Percentiles rank a stretch among this genome's conserved stretches.
Conservation (phyloP, 2,113 vertebrate species). For the Bagarius yarrelli region DNA sequence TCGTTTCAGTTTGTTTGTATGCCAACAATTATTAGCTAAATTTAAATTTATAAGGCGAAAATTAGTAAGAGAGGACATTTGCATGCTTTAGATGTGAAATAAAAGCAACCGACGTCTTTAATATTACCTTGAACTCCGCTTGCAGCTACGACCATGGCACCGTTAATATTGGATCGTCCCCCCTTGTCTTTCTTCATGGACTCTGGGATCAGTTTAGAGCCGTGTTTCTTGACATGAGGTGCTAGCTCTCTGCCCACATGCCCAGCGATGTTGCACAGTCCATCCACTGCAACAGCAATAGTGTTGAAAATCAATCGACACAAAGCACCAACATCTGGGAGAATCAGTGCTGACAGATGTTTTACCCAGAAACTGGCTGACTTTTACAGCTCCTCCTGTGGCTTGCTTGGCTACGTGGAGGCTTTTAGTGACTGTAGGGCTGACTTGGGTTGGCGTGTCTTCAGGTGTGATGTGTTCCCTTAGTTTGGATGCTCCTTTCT, state of each 20-base stretch:
- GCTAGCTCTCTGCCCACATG: conserved; percentile 89
- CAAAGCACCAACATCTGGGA: not conserved
- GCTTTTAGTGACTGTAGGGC: conserved; percentile 83
- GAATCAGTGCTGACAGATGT: not conserved
- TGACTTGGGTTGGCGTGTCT: conserved; percentile 87
- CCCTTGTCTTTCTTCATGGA: conserved; percentile 92
- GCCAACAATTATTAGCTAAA: too few species aligned
- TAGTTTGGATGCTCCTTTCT: conserved; percentile 91
- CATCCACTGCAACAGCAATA: conserved; percentile 78
- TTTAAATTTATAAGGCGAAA: too few species aligned
- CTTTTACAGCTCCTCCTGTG: conserved; percentile 93
- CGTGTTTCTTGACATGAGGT: conserved; percentile 93
- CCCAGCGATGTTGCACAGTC: conserved; percentile 84
- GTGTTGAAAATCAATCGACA: not conserved
- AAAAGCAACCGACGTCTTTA: not conserved
- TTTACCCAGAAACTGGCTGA: conserved; percentile 95
- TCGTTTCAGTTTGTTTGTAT: too few species aligned
- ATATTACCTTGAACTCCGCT: conserved; percentile 91
- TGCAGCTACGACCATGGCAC: conserved; percentile 93
- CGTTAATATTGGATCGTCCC: conserved; percentile 87
- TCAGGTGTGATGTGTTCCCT: conserved; percentile 93
- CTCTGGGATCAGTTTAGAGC: conserved; percentile 93
- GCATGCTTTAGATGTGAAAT: not conserved
- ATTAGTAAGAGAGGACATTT: too few species aligned
- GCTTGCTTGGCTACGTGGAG: conserved; percentile 94